phyloP scores from a whole-genome alignment of 1,140 invertebrate species.

The Meloidogyne chitwoodi region DNA sequence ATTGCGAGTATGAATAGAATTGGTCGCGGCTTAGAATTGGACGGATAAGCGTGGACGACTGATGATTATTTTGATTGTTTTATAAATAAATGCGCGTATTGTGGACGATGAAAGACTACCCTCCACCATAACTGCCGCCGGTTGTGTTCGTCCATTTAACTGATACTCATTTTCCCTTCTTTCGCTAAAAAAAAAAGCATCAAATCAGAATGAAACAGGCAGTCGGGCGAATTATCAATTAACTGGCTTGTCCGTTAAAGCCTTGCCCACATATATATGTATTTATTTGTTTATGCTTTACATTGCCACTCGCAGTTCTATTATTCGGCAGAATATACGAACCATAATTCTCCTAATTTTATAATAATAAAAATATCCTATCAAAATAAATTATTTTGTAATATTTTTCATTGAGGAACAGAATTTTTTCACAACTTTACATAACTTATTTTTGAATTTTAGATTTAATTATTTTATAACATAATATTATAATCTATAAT shows the following conservation, averaged over 20 bases:
- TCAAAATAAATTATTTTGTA: no score
- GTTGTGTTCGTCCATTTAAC: background rate
- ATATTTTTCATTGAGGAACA: no score
- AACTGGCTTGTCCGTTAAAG: background rate
- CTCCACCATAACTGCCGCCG: background rate
- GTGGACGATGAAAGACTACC: background rate
- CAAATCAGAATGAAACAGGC: background rate
- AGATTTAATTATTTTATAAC: background rate
- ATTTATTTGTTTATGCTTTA: background rate
- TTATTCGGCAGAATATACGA: background rate
- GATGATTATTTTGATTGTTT: background rate
- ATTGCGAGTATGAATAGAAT: background rate
- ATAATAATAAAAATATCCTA: no score
- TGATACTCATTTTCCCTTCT: background rate
- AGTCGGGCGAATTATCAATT: background rate
- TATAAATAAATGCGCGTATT: background rate
- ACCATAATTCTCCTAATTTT: background rate
- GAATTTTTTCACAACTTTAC: no score
- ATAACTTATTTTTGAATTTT: background rate
- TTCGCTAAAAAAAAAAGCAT: background rate
- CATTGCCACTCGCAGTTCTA: background rate
- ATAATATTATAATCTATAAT: background rate
- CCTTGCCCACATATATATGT: background rate
- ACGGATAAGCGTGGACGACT: background rate
- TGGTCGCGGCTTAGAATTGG: background rate